A percentile compares a stretch with the other conserved stretches of the same genome.
phyloP scores from a whole-genome alignment of 1,140 invertebrate species.

The Cotesia typhae region DNA sequence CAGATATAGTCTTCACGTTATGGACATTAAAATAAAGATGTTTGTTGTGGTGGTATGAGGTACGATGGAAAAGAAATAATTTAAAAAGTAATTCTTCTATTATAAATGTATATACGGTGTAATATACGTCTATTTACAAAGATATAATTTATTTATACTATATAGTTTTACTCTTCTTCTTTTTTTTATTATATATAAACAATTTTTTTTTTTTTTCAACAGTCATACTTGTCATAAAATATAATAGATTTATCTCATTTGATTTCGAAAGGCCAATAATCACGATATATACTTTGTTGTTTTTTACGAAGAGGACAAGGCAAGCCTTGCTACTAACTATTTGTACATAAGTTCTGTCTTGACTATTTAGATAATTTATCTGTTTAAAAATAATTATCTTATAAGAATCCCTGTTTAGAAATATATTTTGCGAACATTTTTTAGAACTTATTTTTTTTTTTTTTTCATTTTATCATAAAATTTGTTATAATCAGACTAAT shows the following conservation, averaged over 20 bases:
- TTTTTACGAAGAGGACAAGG: conserved; percentile 46
- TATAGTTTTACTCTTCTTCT: neutral
- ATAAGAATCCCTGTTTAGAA: neutral
- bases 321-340: conserved; percentile 41
- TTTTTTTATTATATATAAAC: conserved; percentile 25
- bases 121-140: no score
- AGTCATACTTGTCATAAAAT: conserved; percentile 42
- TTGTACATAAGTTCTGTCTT: conserved; percentile 42
- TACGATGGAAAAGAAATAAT: no score
- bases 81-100: no score
- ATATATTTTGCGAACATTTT: neutral
- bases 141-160: no score
- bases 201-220: conserved; percentile 46
- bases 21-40: no score
- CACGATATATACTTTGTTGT: conserved; percentile 52
- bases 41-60: no score
- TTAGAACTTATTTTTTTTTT: neutral
- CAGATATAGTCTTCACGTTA: no score
- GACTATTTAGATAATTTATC: conserved; percentile 40
- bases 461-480: neutral
- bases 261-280: conserved; percentile 65
- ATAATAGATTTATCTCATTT: conserved; percentile 53
- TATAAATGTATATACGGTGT: no score
- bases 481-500: neutral
- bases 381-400: conserved; percentile 1